Conservation (phyloP, 2,888 invertebrate species). For the Copidosoma aretas region DNA sequence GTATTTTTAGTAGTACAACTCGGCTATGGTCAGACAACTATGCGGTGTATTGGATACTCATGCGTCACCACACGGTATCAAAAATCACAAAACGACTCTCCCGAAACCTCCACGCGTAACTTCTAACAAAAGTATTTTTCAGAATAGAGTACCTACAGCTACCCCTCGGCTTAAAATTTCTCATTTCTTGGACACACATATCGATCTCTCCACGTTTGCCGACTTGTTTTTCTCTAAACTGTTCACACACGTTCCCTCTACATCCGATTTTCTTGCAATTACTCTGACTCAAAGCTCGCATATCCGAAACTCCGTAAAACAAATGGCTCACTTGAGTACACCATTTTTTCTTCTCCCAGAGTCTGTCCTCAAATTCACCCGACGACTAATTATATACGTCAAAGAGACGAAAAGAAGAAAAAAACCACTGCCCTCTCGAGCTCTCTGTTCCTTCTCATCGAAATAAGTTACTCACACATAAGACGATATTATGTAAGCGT, state of each 20-base stretch:
- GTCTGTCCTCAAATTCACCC: constrained; percentile 11
- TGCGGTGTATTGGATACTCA: no score
- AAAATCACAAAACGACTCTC: neutral
- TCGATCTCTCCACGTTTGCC: neutral
- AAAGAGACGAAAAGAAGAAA: constrained; percentile 5
- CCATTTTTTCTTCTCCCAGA: neutral
- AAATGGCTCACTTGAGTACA: neutral
- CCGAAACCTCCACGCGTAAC: neutral
- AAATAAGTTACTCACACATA: neutral
- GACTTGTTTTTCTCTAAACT: neutral
- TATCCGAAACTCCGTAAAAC: constrained; percentile 1
- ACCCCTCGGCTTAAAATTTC: neutral
- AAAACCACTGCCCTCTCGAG: neutral
- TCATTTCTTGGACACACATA: neutral
- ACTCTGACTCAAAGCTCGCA: constrained; percentile 11
- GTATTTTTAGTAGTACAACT: no score
- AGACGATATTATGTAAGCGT: constrained; percentile 15
- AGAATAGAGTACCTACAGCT: no score
- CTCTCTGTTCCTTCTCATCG: neutral
- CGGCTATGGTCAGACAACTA: no score
- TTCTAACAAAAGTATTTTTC: neutral
- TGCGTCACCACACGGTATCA: no score
- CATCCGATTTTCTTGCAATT: neutral
- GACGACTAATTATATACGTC: constrained; percentile 18
- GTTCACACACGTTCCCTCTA: neutral